Evolutionary conservation across 1,140 invertebrate genomes (phyloP), one percentile per base, ranked within the genome.

Genomic region (Hyles euphorbiae): DNA sequence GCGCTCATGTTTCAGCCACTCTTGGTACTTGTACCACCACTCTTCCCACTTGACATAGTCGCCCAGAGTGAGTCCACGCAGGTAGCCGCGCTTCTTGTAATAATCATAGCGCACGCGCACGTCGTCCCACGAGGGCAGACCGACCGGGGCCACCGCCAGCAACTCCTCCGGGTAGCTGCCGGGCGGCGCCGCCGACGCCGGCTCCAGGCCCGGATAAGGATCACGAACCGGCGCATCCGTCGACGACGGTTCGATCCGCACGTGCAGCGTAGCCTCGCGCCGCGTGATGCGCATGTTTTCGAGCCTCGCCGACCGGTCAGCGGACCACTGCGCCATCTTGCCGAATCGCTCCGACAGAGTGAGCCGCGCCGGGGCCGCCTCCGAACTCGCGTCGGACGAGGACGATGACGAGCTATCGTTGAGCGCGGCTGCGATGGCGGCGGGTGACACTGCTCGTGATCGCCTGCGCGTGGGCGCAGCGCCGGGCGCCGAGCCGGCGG

Each of bases 11-110:
- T 96, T 95, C 60, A 96, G 84, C 96, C 96, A 97, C 83, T 96
- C 95, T 83, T 96, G 94, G 86, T 97, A 97, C 72, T 96, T 95
- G 84, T 96, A 96, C 95, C 95, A 97, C 96, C 96, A 97, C 84
- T 96, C 95, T 86, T 97, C 96, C 96, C 96, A 97, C 81, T 97
- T 96, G 34, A 96, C 92, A 78, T 96, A 97, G 81, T 97, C 96
- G 60, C 95, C 93, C 40, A 96, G 89, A 0, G 93, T 92, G 5
- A 95, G 90, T 60, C 88, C 88, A 70, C 95, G 87, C 36, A 97
- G 87, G 74, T 96, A 97, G 0, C 95, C 96, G 50, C 95, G 90
- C 78, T 95, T 95, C 87, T 96, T 96, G 78, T 96, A 97, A 81
- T 95, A 95, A 70, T 96, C 94, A 77, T 96, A 96, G 59, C 95